A percentile compares a stretch with the other conserved stretches of the same genome.
Evolutionary conservation across 2,113 vertebrate species (phyloP).

Genomic region (Monopterus albus): DNA sequence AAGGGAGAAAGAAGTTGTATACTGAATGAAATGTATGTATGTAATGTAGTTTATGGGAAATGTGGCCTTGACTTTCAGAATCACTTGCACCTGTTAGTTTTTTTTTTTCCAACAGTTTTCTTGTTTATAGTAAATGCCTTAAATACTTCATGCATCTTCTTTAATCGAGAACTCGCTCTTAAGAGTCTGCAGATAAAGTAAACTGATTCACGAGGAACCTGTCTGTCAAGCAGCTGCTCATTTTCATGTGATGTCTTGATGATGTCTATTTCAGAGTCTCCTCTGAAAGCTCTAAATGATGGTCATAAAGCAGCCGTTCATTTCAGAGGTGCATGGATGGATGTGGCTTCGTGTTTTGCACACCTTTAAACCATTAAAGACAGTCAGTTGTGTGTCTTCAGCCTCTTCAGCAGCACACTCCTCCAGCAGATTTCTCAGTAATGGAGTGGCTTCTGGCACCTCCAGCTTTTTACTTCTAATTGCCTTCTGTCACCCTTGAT

Average conservation of each 20-base stretch:
- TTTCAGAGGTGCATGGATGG: slow-evolving; percentile 22
- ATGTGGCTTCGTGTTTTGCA: slow-evolving; percentile 35
- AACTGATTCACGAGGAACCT: slow-evolving; percentile 17
- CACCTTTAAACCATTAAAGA: slow-evolving; percentile 51
- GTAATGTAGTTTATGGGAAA: not conserved
- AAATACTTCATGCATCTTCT: slow-evolving; percentile 6
- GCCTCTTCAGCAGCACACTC: slow-evolving; percentile 40
- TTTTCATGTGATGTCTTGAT: slow-evolving; percentile 27
- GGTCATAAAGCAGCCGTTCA: slow-evolving; percentile 25
- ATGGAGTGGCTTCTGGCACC: slow-evolving; percentile 68
- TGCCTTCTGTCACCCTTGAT: slow-evolving; percentile 79
- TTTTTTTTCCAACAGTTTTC: not conserved
- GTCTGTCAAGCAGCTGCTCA: slow-evolving; percentile 37
- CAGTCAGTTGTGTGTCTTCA: slow-evolving; percentile 43
- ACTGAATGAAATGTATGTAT: too few relatives aligned
- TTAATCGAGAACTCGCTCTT: slow-evolving; percentile 14
- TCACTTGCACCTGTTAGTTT: slow-evolving; percentile 41
- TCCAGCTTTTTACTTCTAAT: slow-evolving; percentile 72
- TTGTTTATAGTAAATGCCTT: slow-evolving; percentile 29
- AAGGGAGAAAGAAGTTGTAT: too few relatives aligned
- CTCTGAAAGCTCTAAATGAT: slow-evolving; percentile 38
- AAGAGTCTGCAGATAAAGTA: slow-evolving; percentile 6
- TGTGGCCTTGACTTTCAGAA: not conserved
- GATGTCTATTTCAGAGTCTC: slow-evolving; percentile 40
- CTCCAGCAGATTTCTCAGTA: slow-evolving; percentile 54